Evolutionary conservation across 2,797 vertebrate species (phyloP).

Genomic region (Selene dorsalis): DNA sequence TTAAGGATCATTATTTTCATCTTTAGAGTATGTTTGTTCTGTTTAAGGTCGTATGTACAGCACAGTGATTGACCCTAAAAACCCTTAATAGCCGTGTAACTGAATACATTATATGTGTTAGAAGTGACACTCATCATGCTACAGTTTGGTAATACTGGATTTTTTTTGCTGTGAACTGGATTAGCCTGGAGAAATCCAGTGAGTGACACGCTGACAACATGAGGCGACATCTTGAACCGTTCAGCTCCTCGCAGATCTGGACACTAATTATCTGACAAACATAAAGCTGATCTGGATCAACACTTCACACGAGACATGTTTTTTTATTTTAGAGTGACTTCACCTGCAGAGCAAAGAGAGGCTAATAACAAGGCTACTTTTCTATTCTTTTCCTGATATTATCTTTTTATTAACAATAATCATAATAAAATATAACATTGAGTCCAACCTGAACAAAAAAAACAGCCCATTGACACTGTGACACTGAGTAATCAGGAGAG

Average conservation of each 20-base stretch:
- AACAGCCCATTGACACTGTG: conserved; percentile 8
- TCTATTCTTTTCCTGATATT: not conserved
- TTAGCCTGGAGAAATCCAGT: conserved; percentile 12
- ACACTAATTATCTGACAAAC: conserved; percentile 12
- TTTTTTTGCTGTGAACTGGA: not conserved
- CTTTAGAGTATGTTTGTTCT: too few species aligned
- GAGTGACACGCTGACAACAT: conserved; percentile 27
- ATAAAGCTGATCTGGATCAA: not conserved
- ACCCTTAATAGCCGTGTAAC: not conserved
- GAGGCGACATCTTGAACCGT: conserved; percentile 18
- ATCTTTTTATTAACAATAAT: conserved; percentile 1
- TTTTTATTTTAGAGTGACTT: not conserved
- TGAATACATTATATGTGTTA: not conserved
- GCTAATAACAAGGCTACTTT: not conserved
- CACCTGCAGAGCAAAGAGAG: not conserved
- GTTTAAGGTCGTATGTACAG: not conserved
- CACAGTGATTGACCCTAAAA: not conserved
- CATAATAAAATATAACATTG: not conserved
- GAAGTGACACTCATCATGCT: conserved; percentile 8
- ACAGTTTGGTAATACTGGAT: not conserved
- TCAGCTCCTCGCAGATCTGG: conserved; percentile 1
- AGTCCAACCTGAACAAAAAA: not conserved
- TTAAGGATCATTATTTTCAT: not conserved
- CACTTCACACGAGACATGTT: not conserved
- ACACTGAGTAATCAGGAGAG: conserved; percentile 34